These are phyloP conservation scores for Cataglyphis altisquamis DNA, from an alignment of 2,888 invertebrate species.

Conservation along the genomic window DNA sequence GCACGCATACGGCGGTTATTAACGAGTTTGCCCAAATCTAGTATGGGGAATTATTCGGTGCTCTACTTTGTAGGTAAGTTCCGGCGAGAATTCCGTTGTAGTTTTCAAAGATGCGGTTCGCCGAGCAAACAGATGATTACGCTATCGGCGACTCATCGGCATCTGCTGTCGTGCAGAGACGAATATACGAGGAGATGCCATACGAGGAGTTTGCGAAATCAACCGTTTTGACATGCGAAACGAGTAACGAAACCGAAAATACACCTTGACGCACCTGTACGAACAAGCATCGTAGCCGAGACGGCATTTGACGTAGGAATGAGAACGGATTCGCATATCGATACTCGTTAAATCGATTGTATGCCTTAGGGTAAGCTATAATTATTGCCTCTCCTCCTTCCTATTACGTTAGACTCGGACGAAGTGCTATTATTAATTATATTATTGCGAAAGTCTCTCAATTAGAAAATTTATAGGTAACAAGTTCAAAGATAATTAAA, in stretches of 20 bases:
- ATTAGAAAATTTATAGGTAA: not conserved
- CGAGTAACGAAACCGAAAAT: slow-evolving; percentile 60
- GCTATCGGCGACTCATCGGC: slow-evolving; percentile 48
- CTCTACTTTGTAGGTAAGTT: slow-evolving; percentile 89
- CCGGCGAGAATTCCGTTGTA: slow-evolving; percentile 90
- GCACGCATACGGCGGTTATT: not conserved
- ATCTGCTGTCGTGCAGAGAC: slow-evolving; percentile 55
- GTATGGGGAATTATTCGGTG: slow-evolving; percentile 14
- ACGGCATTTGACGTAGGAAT: slow-evolving; percentile 60
- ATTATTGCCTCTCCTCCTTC: slow-evolving; percentile 32
- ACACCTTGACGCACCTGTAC: slow-evolving; percentile 40
- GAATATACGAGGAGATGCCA: slow-evolving; percentile 68
- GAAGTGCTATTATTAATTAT: not conserved
- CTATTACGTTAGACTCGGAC: not conserved
- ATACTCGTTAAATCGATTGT: slow-evolving; percentile 48
- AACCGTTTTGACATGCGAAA: slow-evolving; percentile 65
- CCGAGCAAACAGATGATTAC: slow-evolving; percentile 57
- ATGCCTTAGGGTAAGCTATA: slow-evolving; percentile 68
- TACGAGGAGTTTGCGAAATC: slow-evolving; percentile 60
- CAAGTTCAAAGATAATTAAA: not conserved
- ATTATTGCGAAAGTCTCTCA: not conserved
- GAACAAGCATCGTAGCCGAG: slow-evolving; percentile 42
- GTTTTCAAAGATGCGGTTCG: slow-evolving; percentile 88
- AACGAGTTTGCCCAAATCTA: not conserved
- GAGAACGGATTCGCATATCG: slow-evolving; percentile 48